These are phyloP conservation scores for Parnassius orleans DNA, from an alignment of 2,888 invertebrate species.

Conservation along the genomic window DNA sequence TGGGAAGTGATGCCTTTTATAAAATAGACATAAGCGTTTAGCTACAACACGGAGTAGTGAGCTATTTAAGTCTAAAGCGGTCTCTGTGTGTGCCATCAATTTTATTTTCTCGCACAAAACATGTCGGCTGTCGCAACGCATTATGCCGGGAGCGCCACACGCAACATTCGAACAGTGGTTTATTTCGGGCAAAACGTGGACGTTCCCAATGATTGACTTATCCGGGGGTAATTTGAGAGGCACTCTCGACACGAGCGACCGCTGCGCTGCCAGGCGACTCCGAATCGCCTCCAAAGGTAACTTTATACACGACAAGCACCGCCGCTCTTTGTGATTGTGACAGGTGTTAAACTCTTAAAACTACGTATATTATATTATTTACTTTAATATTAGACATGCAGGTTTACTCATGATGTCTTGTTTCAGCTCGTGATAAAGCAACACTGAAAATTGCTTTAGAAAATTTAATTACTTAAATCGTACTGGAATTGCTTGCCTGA, in stretches of 20 bases:
- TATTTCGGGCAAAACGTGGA: constrained; percentile 75
- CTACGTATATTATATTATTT: too few species aligned
- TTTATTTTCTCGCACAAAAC: constrained; percentile 81
- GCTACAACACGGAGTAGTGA: constrained; percentile 66
- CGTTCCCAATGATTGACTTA: constrained; percentile 80
- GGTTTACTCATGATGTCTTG: too few species aligned
- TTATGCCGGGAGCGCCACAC: constrained; percentile 74
- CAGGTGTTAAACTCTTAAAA: constrained; percentile 49
- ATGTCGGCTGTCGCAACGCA: constrained; percentile 78
- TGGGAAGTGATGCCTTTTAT: constrained; percentile 61
- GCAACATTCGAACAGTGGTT: constrained; percentile 74
- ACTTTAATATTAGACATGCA: too few species aligned
- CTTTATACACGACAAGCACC: constrained; percentile 44
- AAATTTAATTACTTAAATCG: too few species aligned
- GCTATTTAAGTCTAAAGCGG: constrained; percentile 75
- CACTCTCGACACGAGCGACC: constrained; percentile 49
- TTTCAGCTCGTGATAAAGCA: too few species aligned
- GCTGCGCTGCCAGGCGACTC: constrained; percentile 33
- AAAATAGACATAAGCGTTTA: constrained; percentile 79
- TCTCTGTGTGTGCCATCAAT: constrained; percentile 73
- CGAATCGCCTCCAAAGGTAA: constrained; percentile 55
- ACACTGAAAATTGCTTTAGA: too few species aligned
- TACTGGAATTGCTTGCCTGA: too few species aligned
- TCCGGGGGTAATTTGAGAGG: constrained; percentile 80
- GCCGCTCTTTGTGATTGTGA: constrained; percentile 51